Percentiles rank a stretch among this genome's conserved stretches.
Conservation (phyloP, 2,113 vertebrate species). For the Anas platyrhynchos region DNA sequence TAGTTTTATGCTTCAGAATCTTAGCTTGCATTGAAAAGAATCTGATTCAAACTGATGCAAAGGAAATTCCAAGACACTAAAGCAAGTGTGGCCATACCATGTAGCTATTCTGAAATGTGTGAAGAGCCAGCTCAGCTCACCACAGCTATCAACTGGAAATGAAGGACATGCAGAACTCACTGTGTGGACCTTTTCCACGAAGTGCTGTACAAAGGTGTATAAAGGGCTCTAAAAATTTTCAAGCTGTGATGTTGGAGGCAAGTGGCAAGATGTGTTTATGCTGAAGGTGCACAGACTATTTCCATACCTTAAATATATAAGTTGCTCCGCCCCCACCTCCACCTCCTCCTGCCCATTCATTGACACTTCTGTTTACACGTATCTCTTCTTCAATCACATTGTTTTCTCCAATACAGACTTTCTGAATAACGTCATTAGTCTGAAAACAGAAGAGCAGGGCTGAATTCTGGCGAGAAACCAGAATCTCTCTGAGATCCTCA, state of each 20-base stretch:
- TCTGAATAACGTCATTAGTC: slow-evolving; percentile 85
- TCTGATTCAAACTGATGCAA: neutral
- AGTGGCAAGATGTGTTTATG: neutral
- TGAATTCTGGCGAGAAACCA: neutral
- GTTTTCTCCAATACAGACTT: slow-evolving; percentile 91
- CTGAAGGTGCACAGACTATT: neutral
- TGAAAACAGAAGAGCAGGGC: slow-evolving; percentile 61
- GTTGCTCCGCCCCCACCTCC: slow-evolving; percentile 96
- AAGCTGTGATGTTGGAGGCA: neutral
- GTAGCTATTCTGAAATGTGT: neutral
- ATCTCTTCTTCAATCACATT: slow-evolving; percentile 89
- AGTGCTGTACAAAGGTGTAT: neutral
- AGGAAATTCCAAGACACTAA: neutral
- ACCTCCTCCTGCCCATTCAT: slow-evolving; percentile 91
- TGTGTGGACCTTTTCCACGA: neutral
- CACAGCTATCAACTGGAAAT: neutral
- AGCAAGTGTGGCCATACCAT: neutral
- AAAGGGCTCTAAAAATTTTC: neutral
- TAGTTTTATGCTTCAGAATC: neutral
- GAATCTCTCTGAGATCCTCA: neutral
- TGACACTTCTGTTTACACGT: slow-evolving; percentile 79
- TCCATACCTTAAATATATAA: slow-evolving; percentile 93
- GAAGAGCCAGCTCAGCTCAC: neutral
- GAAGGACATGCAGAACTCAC: fast-evolving
- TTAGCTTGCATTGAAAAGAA: neutral